Evolutionary conservation across 53 echinoderm and acorn worm species (phyloP), one percentile per base, ranked within the genome.

Genomic region (Apostichopus leukothele): DNA sequence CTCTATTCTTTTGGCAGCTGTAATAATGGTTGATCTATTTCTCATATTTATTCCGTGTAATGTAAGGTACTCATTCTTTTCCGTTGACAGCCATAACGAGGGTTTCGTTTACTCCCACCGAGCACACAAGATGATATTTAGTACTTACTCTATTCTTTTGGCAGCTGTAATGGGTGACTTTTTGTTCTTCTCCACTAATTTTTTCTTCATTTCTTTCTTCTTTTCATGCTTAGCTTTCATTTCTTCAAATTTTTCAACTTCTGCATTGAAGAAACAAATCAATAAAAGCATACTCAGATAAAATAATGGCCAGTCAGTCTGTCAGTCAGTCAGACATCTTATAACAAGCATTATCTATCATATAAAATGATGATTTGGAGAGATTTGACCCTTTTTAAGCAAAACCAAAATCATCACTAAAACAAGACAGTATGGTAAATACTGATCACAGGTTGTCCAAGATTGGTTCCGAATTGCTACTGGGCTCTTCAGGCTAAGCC

Each of bases 141-240:
- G 51, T 78, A 92, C 92, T 92, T 75, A 92, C 92, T 92, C 92
- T 57, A 83, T 88, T 75, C 94, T 94, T 90, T 94, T 96, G 89
- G 93, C 83, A 89, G 93, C 73, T 67, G 91, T 16, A 18, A 93
- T 89, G 73, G 71, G 52, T 75, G 92, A 88, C 50, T 91, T 92
- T 83, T 94, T 96, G 75, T 88, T 91, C 88, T 94, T 95, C 87
- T 92, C 93, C 20, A 93, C 95, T 52, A 95, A 76, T 86, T 95
- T 96, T 88, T 93, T 96, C 92, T 95, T 95, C 74, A 88, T 92
- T 83, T 96, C 96, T 91, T 96, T 96, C 94, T 95, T 89, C 90
- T 93, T 96, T 86, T 96, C 96, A 39, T 95, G 87, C 84, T 96
- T 95, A 50, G 91, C 88, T 86, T 92, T 93, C 83, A 92, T 93